Evolutionary conservation across 2,888 invertebrate genomes (phyloP).

Genomic region (Ichneumon xanthorius): DNA sequence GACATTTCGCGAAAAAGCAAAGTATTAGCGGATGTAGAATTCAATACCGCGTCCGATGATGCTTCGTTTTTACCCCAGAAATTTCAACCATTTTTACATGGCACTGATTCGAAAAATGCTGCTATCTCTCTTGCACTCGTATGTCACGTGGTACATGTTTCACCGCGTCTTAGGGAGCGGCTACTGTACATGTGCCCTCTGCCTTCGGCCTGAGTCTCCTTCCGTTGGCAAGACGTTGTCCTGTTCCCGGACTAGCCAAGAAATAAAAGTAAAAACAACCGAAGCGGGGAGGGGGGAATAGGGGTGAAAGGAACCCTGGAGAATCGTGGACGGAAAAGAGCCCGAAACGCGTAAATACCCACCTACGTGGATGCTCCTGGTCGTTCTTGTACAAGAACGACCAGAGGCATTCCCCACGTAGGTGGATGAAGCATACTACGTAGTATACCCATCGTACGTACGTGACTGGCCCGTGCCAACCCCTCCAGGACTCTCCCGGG

Average conservation of each 20-base stretch:
- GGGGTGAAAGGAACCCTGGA: conserved; percentile 50
- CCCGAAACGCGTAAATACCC: conserved; percentile 66
- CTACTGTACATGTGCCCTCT: too few species aligned
- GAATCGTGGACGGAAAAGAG: conserved; percentile 57
- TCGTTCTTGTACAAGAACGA: conserved; percentile 25
- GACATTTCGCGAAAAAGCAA: too few species aligned
- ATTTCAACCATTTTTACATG: too few species aligned
- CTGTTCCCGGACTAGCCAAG: background rate
- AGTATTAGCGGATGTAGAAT: too few species aligned
- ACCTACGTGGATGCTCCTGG: conserved; percentile 53
- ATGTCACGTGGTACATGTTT: too few species aligned
- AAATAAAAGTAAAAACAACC: conserved; percentile 17
- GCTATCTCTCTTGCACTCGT: too few species aligned
- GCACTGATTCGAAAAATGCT: too few species aligned
- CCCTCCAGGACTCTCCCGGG: conserved; percentile 72
- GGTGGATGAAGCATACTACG: conserved; percentile 5
- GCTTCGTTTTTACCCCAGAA: too few species aligned
- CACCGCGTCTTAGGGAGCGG: too few species aligned
- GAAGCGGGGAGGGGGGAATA: background rate
- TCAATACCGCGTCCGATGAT: too few species aligned
- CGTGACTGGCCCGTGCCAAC: conserved; percentile 63
- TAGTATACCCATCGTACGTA: conserved; percentile 65
- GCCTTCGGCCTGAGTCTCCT: background rate
- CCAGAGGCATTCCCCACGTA: conserved; percentile 25
- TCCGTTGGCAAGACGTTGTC: background rate